Percentiles rank a stretch among this genome's conserved stretches.
These are phyloP conservation scores for Platysternon megacephalum DNA, from an alignment of 2,113 vertebrate genomes.

Conservation along the genomic window DNA sequence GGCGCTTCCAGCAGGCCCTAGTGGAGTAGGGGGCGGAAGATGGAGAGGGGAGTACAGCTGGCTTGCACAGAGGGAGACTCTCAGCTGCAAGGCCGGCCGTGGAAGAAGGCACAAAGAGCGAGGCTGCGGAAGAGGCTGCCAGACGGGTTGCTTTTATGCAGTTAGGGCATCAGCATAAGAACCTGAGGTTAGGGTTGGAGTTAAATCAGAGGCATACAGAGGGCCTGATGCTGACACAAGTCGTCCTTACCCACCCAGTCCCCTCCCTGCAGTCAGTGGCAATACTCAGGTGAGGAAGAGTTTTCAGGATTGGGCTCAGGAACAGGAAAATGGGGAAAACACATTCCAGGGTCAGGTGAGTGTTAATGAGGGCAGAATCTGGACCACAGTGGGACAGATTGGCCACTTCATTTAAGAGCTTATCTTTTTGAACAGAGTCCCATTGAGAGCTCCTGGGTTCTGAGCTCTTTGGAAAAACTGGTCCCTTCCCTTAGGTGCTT, in stretches of 20 bases:
- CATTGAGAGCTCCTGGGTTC: neutral
- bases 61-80: neutral
- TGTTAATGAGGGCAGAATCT: neutral
- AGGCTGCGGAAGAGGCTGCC: neutral
- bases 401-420: too few relatives aligned
- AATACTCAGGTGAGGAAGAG: neutral
- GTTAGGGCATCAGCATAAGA: neutral
- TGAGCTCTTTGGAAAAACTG: constrained; percentile 7
- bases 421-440: too few relatives aligned
- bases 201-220: neutral
- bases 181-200: fast-evolving
- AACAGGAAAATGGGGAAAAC: constrained; percentile 18
- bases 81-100: neutral
- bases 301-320: neutral
- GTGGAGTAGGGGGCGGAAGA: neutral
- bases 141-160: neutral
- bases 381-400: neutral
- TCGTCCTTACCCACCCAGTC: neutral
- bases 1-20: neutral
- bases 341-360: neutral
- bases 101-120: neutral
- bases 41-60: neutral
- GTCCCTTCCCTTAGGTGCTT: too few relatives aligned
- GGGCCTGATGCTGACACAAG: neutral
- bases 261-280: neutral